These are phyloP conservation scores for Muscicapa striata DNA, from an alignment of 2,797 vertebrate genomes.

Conservation along the genomic window DNA sequence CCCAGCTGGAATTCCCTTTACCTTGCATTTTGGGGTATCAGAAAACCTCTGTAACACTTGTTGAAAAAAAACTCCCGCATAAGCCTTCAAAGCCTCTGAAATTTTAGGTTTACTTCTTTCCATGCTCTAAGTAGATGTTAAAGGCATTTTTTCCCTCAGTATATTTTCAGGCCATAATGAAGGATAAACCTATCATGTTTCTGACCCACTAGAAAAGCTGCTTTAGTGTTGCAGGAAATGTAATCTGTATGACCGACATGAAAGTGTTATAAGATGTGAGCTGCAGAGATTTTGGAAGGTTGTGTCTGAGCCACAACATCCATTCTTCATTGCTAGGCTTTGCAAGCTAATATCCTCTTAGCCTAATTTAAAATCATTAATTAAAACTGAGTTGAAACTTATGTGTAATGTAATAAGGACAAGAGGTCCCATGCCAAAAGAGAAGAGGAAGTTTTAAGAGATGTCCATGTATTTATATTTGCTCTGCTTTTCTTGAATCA, in stretches of 20 bases:
- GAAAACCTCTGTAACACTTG: background rate
- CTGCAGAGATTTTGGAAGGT: conserved; percentile 69
- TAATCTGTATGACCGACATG: conserved; percentile 74
- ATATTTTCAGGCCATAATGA: conserved; percentile 4
- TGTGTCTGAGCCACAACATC: conserved; percentile 69
- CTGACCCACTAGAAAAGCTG: conserved; percentile 68
- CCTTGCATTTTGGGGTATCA: background rate
- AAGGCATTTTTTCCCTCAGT: background rate
- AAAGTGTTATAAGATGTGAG: conserved; percentile 79
- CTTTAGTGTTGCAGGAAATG: conserved; percentile 67
- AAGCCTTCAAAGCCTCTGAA: background rate
- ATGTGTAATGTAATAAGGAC: conserved; percentile 59
- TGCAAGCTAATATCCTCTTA: conserved; percentile 81
- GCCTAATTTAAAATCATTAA: conserved; percentile 79
- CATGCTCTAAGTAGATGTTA: background rate
- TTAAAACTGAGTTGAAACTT: conserved; percentile 67
- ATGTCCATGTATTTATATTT: background rate
- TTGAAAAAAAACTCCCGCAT: background rate
- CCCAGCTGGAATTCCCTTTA: background rate
- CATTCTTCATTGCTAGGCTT: conserved; percentile 57
- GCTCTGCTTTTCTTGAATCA: background rate
- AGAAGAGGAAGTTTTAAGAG: conserved; percentile 6
- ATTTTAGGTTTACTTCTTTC: background rate
- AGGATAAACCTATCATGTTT: conserved; percentile 69
- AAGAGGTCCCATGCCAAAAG: conserved; percentile 32